phyloP scores from a whole-genome alignment of 2,113 vertebrate species.

The Dicrurus megarhynchus region DNA sequence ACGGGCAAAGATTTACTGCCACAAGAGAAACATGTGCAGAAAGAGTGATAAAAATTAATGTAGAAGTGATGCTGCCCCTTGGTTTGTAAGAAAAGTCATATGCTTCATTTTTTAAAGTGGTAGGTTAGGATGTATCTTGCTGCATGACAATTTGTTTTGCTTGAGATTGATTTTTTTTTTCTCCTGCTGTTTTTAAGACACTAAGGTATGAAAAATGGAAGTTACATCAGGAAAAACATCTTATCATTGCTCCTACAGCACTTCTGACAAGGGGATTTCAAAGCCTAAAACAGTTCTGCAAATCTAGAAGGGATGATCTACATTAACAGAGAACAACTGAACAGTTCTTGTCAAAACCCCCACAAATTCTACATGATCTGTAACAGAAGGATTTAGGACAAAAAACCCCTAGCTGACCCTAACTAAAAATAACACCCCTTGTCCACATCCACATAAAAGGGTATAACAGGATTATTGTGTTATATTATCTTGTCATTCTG shows the following conservation, averaged over 20 bases:
- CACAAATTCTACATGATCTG: neutral
- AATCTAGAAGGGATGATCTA: neutral
- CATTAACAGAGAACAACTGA: neutral
- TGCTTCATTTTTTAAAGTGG: neutral
- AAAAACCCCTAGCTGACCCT: neutral
- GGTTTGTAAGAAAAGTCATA: neutral
- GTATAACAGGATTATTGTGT: neutral
- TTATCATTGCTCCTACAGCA: neutral
- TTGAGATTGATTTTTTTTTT: neutral
- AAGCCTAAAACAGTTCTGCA: neutral
- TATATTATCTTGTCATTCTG: neutral
- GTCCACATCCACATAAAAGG: accelerated
- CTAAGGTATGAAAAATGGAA: neutral
- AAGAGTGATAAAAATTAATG: conserved; percentile 2
- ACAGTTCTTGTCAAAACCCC: accelerated
- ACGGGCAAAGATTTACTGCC: neutral
- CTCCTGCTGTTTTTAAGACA: neutral
- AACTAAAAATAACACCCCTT: neutral
- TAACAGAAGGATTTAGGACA: neutral
- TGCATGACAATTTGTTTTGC: neutral
- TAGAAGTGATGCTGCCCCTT: neutral
- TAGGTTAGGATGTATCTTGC: neutral
- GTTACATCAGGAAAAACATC: neutral
- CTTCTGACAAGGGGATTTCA: neutral
- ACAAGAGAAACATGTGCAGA: neutral